Evolutionary conservation across 2,797 vertebrate genomes (phyloP).

Genomic region (Oreortyx pictus): DNA sequence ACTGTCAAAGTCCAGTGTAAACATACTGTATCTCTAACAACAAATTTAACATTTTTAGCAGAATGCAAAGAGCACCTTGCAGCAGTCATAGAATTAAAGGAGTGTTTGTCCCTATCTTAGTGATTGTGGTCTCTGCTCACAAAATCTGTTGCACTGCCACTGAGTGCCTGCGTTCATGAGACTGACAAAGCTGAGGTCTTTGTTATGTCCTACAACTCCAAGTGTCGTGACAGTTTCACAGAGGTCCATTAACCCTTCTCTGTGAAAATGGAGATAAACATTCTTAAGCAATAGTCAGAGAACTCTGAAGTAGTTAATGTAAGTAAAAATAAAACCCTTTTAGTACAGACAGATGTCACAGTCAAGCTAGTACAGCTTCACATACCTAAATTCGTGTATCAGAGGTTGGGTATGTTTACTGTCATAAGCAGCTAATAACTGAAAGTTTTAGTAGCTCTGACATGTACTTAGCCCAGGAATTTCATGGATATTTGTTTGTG

Average conservation of each 20-base stretch:
- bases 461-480: background rate
- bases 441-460: background rate
- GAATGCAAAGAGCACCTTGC: background rate
- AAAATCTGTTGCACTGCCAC: background rate
- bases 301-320: background rate
- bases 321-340: background rate
- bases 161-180: background rate
- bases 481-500: background rate
- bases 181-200: background rate
- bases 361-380: background rate
- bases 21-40: background rate
- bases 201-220: background rate
- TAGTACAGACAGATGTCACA: background rate
- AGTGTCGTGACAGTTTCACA: background rate
- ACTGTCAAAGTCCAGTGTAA: background rate
- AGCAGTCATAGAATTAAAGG: background rate
- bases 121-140: background rate
- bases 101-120: background rate
- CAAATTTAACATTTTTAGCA: background rate
- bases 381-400: rapidly evolving
- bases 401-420: background rate
- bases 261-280: background rate
- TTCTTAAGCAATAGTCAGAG: background rate
- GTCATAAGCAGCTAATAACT: background rate
- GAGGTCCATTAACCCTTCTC: background rate